These are phyloP conservation scores for Carduelis carduelis DNA, from an alignment of 2,797 vertebrate species.

Conservation along the genomic window DNA sequence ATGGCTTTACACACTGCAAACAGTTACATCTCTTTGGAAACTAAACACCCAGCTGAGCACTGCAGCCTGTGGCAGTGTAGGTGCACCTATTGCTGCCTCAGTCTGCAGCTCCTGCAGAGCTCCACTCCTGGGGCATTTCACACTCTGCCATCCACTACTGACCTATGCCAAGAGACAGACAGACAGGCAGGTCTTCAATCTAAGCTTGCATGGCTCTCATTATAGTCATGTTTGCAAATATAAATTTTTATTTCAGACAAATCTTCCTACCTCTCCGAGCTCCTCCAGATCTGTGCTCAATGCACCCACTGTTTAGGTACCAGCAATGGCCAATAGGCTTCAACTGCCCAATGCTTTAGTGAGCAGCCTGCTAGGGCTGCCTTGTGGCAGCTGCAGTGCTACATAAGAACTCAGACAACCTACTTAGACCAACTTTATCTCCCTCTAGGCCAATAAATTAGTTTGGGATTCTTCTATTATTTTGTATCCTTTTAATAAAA, in stretches of 20 bases:
- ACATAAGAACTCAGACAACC: neutral
- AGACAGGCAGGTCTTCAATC: neutral
- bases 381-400: neutral
- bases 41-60: neutral
- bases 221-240: neutral
- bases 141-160: neutral
- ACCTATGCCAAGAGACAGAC: neutral
- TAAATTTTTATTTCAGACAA: neutral
- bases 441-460: neutral
- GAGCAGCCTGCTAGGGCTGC: neutral
- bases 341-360: neutral
- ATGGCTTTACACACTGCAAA: neutral
- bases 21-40: neutral
- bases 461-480: neutral
- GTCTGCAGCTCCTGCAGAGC: neutral
- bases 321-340: neutral
- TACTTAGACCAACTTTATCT: neutral
- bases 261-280: neutral
- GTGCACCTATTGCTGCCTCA: neutral
- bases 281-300: neutral
- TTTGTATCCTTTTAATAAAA: neutral
- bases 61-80: rapidly evolving
- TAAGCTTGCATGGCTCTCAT: neutral
- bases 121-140: neutral
- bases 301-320: neutral